Evolutionary conservation across 2,888 invertebrate genomes (phyloP).

Genomic region (Mythimna albipuncta): DNA sequence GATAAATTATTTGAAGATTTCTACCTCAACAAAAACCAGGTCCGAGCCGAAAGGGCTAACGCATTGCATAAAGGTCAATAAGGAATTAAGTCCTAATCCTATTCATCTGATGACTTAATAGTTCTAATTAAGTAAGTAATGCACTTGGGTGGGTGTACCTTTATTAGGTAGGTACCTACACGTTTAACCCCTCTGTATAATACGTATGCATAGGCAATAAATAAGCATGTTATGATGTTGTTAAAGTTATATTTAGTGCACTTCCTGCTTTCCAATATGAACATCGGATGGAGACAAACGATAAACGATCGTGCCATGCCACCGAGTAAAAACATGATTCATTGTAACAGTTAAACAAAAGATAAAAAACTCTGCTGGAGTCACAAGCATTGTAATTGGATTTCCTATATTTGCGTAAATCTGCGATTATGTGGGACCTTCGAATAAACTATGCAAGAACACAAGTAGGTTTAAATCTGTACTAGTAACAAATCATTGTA

Average conservation of each 20-base stretch:
- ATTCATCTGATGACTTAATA: background rate
- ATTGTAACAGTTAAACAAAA: constrained; percentile 43
- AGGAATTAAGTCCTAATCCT: background rate
- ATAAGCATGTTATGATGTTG: too few species aligned
- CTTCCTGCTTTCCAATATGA: constrained; percentile 26
- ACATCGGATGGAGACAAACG: constrained; percentile 3
- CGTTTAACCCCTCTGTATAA: background rate
- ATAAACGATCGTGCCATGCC: background rate
- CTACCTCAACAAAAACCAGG: too few species aligned
- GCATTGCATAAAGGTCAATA: background rate
- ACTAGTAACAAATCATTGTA: constrained; percentile 26
- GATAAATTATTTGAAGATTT: too few species aligned
- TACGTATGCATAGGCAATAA: too few species aligned
- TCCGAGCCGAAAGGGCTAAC: too few species aligned
- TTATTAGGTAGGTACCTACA: background rate
- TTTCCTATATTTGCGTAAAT: constrained; percentile 53
- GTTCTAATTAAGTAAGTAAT: background rate
- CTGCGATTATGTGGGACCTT: constrained; percentile 40
- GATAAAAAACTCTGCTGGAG: constrained; percentile 18
- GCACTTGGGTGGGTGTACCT: background rate
- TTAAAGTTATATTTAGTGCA: constrained; percentile 1
- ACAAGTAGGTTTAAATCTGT: constrained; percentile 20
- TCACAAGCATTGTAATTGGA: constrained; percentile 42
- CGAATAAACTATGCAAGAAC: constrained; percentile 11
- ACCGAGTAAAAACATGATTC: constrained; percentile 24